Evolutionary conservation across 2,888 invertebrate genomes (phyloP), one percentile per base, ranked within the genome.

Genomic region (Ectemnius cavifrons): DNA sequence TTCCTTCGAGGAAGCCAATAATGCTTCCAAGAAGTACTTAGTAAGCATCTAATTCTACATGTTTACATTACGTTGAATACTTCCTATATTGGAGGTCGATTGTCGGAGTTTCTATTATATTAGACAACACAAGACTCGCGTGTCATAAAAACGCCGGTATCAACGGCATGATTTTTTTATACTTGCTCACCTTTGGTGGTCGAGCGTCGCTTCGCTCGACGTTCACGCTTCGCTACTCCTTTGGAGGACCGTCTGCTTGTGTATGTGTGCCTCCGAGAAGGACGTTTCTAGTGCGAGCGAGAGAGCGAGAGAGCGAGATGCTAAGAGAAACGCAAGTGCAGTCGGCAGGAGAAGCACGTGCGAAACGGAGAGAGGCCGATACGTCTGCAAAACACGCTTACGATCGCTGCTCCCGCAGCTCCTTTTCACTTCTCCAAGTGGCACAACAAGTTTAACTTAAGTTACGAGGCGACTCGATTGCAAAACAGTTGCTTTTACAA

Each of bases 181-280:
- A 58, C n/a, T 79, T 56, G 58, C 73, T 80, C 67, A 82, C 82
- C 82, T 83, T 75, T 73, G 52, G 52, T 69, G 45, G 71, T 47
- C 72, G 75, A 79, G 77, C 71, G 78, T 79, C 60, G 47, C 56
- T 63, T 45, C 67, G 75, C 77, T 80, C 74, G 68, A 82, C 67
- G 27, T 71, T 79, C 67, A 64, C 61, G 77, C 69, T 70, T 70
- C 64, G 63, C 58, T 71, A 52, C 59, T 60, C 62, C 64, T 52
- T 46, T 8, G 23, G 56, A 5, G 52, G 63, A 18, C 52, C 14
- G 13, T 37, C 69, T 63, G 27, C 37, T 37, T 37, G 37, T 37
- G 37, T 37, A 8, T 37, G 37, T 11, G 8, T 8, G 5, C 8
- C 8, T 11, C 37, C 37, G 37, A 37, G 37, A 6, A 20, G n/a